Base-by-base conservation (phyloP, 2,113 vertebrate genomes). In the Okapia johnstoni region DNA sequence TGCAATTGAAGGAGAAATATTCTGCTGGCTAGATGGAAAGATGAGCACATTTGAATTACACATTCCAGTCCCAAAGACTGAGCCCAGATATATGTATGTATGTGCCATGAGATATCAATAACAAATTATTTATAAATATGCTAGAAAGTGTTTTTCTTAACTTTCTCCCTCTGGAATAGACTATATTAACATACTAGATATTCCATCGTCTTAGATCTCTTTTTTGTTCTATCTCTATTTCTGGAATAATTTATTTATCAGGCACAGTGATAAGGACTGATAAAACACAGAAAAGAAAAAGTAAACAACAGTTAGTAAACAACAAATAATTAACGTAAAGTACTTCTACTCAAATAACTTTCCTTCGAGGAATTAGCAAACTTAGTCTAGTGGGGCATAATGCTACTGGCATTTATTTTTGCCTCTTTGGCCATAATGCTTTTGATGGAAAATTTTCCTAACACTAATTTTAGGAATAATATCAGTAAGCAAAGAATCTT, bases 381-480 rank as follows among this genome's bases (percentile, higher is more conserved):
- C 21, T 28, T 46, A 8, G 0, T 16, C 43, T 79, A 36, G 16
- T 11, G 36, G 23, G 0, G 12, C n/a, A 50, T 15, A 23, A 88
- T 26, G 33, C 6, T 66, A 23, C 30, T 66, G 10, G 25, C 73
- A 7, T 57, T 12, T 94, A 87, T 84, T 93, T 96, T 83, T 16
- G 6, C 3, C 26, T 93, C 28, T 76, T 93, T 88, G 50, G 11
- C 5, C 21, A 61, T 61, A 90, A 87, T 11, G 15, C 25, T 85
- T 85, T 43, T 7, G 33, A 26, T 54, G 9, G 33, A 70, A 94
- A 83, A 60, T 26, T 92, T 95, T 88, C 19, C 14, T 61, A 43
- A 61, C 36, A 66, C 30, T 57, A 96, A 85, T 70, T 97, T 85
- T 60, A 76, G 58, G 13, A 94, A 83, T 88, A 94, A 60, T 92